Conservation (phyloP, 2,113 vertebrate genomes). For the Edolisoma coerulescens region DNA sequence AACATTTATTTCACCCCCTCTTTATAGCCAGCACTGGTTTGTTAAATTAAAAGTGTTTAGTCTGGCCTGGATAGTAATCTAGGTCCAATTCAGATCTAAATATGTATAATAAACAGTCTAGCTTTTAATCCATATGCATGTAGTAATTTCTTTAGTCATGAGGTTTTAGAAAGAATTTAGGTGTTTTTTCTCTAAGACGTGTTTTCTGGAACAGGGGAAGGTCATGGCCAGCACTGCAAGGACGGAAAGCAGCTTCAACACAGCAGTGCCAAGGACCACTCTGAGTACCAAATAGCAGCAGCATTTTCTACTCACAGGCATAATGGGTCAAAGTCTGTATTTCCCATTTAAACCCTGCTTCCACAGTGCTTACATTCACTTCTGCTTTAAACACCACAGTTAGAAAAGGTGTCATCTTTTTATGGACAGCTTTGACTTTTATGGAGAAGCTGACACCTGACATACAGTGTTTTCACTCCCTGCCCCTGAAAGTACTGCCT, state of each 20-base stretch:
- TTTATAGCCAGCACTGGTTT: neutral
- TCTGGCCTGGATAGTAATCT: slow-evolving; percentile 14
- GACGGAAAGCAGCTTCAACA: neutral
- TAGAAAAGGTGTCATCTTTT: neutral
- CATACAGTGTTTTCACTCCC: neutral
- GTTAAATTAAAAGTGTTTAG: slow-evolving; percentile 42
- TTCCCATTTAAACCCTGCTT: neutral
- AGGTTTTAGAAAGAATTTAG: neutral
- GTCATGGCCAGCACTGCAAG: neutral
- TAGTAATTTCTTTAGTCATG: neutral
- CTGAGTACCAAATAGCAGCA: fast-evolving
- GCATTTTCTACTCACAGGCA: neutral
- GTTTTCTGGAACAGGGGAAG: neutral
- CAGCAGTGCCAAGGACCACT: neutral
- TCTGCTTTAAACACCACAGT: neutral
- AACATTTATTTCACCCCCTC: slow-evolving; percentile 40
- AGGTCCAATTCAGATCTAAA: neutral
- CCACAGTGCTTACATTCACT: neutral
- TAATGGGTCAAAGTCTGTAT: neutral
- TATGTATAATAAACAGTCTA: slow-evolving; percentile 1
- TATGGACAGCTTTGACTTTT: neutral
- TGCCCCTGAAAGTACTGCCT: neutral
- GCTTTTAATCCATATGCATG: neutral
- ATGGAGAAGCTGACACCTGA: neutral
- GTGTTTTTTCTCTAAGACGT: neutral